Base-by-base conservation (phyloP, 2,888 invertebrate species). In the Dorcus parallelipipedus region DNA sequence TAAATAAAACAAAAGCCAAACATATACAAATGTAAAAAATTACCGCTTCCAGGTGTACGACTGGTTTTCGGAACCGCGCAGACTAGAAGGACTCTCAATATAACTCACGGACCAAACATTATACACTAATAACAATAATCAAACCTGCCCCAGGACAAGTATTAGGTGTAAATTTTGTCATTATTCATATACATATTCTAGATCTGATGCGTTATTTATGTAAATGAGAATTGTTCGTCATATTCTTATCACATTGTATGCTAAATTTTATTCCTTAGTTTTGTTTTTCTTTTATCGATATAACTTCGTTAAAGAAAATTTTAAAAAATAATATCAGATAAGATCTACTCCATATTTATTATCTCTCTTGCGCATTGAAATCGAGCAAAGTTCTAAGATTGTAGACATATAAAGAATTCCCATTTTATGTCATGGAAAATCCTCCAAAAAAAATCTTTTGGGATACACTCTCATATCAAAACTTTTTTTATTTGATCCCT, bases 151-250 rank as follows among this genome's bases (percentile, higher is more conserved):
- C 26, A 38, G 45, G 51, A 52, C 51, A 20, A 45, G 23, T 58
- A 60, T 60, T 63, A 60, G 58, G 60, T 54, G 60, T 56, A 63
- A 63, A 60, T 56, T 58, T 58, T 56, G 56, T 58, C 60, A 59
- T 63, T 60, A 60, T 58, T 60, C 59, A 60, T 63, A 58, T 48
- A 60, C 60, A 58, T 48, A 55, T 53, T 41, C 8, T 58, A 56
- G 14, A 14, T 56, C 56, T 17, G 50, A 45, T 49, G 42, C 20
- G 9, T 45, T 20, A 10, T 41, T 10, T 45, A 45, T 45, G 45
- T 20, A 45, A 45, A 45, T 45, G 45, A 45, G 23, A 45, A 54
- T 54, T 41, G 26, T 54, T 38, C 9, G 47, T 10, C 23, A 48
- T 20, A 47, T 45, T 33, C 38, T 43, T 17, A 43, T 40, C n/a